Percentiles rank a stretch among this genome's conserved stretches.
Evolutionary conservation across 2,888 invertebrate species (phyloP).

Genomic region (Magallana nippona): DNA sequence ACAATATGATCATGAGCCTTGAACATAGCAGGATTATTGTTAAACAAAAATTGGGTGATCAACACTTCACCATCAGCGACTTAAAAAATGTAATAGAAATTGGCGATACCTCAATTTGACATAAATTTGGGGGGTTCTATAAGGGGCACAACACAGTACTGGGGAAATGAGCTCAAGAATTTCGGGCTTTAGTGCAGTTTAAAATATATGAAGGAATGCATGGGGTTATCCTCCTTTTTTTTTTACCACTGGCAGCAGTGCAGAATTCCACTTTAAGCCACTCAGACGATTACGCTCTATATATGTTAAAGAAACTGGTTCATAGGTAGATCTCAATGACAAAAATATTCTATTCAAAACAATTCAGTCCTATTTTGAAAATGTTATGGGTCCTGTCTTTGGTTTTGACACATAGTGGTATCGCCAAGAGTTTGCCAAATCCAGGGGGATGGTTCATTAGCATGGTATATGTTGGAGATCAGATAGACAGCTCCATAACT

Average conservation of each 20-base stretch:
- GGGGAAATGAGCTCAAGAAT: slow-evolving; percentile 53
- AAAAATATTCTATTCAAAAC: slow-evolving; percentile 49
- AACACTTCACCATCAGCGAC: slow-evolving; percentile 52
- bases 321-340: slow-evolving; percentile 48
- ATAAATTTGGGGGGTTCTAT: slow-evolving; percentile 54
- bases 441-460: slow-evolving; percentile 61
- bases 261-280: slow-evolving; percentile 62
- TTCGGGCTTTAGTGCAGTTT: slow-evolving; percentile 56
- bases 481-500: slow-evolving; percentile 57
- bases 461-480: slow-evolving; percentile 62
- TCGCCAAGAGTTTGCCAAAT: slow-evolving; percentile 61
- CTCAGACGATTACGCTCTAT: slow-evolving; percentile 50
- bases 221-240: slow-evolving; percentile 58
- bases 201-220: slow-evolving; percentile 55
- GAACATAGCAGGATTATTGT: slow-evolving; percentile 54
- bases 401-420: slow-evolving; percentile 61
- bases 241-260: slow-evolving; percentile 63
- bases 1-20: slow-evolving; percentile 53
- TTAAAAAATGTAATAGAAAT: slow-evolving; percentile 50
- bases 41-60: slow-evolving; percentile 59
- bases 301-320: slow-evolving; percentile 51
- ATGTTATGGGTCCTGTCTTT: slow-evolving; percentile 61
- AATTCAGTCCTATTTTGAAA: slow-evolving; percentile 57
- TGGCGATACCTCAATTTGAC: slow-evolving; percentile 48
- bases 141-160: slow-evolving; percentile 54